A percentile compares a stretch with the other conserved stretches of the same genome.
phyloP scores from a whole-genome alignment of 53 echinoderm and acorn worm genomes.

The Henricia sp. region DNA sequence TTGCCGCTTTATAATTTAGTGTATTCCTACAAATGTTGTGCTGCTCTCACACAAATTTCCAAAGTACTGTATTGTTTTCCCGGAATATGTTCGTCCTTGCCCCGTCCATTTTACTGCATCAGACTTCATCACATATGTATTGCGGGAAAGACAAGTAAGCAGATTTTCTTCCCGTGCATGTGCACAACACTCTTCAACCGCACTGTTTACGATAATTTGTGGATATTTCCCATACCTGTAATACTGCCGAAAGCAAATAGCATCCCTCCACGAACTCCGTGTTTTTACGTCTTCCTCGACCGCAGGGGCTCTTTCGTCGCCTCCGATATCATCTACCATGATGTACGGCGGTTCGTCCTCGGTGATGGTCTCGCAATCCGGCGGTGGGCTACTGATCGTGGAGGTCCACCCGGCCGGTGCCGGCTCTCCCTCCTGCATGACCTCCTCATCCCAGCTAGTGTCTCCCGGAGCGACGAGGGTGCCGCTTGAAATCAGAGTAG shows the following conservation, averaged over 20 bases:
- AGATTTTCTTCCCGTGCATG: no score
- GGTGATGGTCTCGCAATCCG: slow-evolving; percentile 4
- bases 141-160: no score
- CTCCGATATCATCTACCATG: neutral
- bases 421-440: neutral
- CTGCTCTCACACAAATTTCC: no score
- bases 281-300: neutral
- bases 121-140: no score
- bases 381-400: neutral
- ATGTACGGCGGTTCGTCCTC: neutral
- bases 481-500: slow-evolving; percentile 15
- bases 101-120: no score
- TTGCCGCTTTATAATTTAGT: no score
- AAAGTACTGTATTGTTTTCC: no score
- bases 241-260: slow-evolving; percentile 52
- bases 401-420: neutral
- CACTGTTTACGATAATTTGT: neutral
- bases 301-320: neutral
- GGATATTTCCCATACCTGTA: slow-evolving; percentile 21
- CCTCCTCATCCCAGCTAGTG: neutral
- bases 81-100: no score
- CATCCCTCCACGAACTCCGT: slow-evolving; percentile 33
- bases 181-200: neutral
- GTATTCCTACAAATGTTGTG: no score
- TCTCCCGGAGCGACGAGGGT: neutral